These are phyloP conservation scores for Rambutsinella grinnellia DNA, from an alignment of 2,888 invertebrate species.

Conservation along the genomic window DNA sequence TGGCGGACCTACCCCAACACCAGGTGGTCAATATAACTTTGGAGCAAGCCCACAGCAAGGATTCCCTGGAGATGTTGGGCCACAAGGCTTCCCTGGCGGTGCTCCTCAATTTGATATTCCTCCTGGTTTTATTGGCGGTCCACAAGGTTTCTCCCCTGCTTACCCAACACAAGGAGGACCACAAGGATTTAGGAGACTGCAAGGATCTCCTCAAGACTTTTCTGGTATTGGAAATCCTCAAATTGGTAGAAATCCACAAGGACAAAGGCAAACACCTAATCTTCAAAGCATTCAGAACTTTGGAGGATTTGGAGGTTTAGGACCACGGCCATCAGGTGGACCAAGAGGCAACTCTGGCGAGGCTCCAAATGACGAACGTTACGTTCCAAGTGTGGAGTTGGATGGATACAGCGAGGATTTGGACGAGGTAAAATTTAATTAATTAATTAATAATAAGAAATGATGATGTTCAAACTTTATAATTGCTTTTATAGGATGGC, in stretches of 20 bases:
- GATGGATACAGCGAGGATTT: slow-evolving; percentile 65
- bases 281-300: slow-evolving; percentile 24
- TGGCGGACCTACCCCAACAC: slow-evolving; percentile 1
- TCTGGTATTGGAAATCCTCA: slow-evolving; percentile 23
- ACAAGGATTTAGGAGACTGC: slow-evolving; percentile 15
- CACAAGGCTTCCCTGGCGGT: slow-evolving; percentile 24
- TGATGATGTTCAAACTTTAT: neutral
- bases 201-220: slow-evolving; percentile 29
- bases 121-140: slow-evolving; percentile 13
- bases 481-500: slow-evolving; percentile 50
- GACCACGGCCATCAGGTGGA: slow-evolving; percentile 14
- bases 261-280: neutral
- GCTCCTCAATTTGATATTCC: slow-evolving; percentile 4
- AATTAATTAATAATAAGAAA: too few relatives aligned
- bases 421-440: slow-evolving; percentile 54
- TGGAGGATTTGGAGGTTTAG: slow-evolving; percentile 41
- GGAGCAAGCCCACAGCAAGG: slow-evolving; percentile 4
- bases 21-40: slow-evolving; percentile 9
- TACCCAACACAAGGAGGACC: neutral
- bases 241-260: slow-evolving; percentile 29
- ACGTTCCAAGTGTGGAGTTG: slow-evolving; percentile 58
- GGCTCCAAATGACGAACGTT: slow-evolving; percentile 25
- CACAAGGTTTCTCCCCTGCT: slow-evolving; percentile 11
- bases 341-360: neutral
- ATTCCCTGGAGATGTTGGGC: too few relatives aligned